Conservation (phyloP, 1,140 invertebrate species). For the Doryteuthis pealeii region DNA sequence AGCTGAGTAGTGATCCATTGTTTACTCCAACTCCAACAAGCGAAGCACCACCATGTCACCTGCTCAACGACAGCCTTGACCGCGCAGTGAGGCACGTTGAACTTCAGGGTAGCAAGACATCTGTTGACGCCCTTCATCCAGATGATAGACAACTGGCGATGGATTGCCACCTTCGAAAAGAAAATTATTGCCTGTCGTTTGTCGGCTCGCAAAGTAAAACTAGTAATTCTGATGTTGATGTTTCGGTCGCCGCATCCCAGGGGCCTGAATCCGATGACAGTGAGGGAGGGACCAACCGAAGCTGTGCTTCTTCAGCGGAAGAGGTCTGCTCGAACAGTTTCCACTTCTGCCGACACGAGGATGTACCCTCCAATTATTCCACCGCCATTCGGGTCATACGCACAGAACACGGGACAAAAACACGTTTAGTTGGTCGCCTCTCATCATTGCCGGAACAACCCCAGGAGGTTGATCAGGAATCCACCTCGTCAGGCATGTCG, state of each 20-base stretch:
- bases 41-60: conserved; percentile 23
- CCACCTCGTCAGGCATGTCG: not conserved
- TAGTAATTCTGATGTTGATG: conserved; percentile 39
- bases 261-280: conserved; percentile 33
- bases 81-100: conserved; percentile 16
- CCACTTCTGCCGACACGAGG: conserved; percentile 36
- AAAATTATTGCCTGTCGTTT: conserved; percentile 53
- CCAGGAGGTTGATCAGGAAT: not conserved
- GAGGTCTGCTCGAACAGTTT: conserved; percentile 51
- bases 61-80: conserved; percentile 41
- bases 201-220: conserved; percentile 36
- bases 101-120: conserved; percentile 30
- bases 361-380: not conserved
- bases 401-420: not conserved
- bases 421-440: not conserved
- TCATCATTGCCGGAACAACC: not conserved
- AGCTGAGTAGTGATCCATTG: conserved; percentile 51
- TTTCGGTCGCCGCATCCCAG: conserved; percentile 33
- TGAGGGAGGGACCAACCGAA: conserved; percentile 32
- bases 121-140: conserved; percentile 11
- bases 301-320: conserved; percentile 32
- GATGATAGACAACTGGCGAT: conserved; percentile 39
- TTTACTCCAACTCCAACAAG: conserved; percentile 48
- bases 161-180: conserved; percentile 47
- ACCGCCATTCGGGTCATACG: not conserved